These are phyloP conservation scores for Neodiprion lecontei DNA, from an alignment of 1,140 invertebrate genomes.

Conservation along the genomic window DNA sequence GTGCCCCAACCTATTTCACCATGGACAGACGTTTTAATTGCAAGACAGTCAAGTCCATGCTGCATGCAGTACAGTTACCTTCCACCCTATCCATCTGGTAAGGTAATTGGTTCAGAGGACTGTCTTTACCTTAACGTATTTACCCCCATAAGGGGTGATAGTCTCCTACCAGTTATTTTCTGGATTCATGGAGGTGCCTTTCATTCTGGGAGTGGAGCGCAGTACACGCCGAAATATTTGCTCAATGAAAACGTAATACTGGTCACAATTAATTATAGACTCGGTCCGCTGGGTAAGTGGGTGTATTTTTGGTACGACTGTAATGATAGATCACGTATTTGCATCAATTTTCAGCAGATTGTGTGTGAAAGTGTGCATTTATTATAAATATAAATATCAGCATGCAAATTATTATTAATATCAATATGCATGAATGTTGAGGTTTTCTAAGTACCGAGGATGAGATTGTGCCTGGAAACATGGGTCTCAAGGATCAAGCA, in stretches of 20 bases:
- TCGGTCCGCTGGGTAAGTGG: constrained; percentile 54
- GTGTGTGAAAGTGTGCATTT: too few species aligned
- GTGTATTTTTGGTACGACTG: background rate
- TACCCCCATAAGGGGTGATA: constrained; percentile 59
- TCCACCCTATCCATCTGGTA: background rate
- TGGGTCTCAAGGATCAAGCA: background rate
- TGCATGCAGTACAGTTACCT: background rate
- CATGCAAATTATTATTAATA: background rate
- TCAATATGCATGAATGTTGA: background rate
- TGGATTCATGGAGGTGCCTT: background rate
- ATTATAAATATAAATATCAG: background rate
- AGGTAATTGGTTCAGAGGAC: constrained; percentile 62
- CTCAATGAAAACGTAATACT: constrained; percentile 61
- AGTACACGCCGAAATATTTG: constrained; percentile 59
- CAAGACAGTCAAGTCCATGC: background rate
- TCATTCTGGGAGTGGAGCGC: background rate
- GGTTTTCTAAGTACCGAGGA: background rate
- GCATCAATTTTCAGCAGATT: too few species aligned
- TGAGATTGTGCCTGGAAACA: background rate
- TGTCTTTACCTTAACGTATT: constrained; percentile 83
- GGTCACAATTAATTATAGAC: constrained; percentile 64
- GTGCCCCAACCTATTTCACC: background rate
- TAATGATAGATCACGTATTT: too few species aligned
- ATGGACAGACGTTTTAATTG: background rate
- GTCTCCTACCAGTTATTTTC: background rate